These are phyloP conservation scores for Dioctria linearis DNA, from an alignment of 2,888 invertebrate species.

Conservation along the genomic window DNA sequence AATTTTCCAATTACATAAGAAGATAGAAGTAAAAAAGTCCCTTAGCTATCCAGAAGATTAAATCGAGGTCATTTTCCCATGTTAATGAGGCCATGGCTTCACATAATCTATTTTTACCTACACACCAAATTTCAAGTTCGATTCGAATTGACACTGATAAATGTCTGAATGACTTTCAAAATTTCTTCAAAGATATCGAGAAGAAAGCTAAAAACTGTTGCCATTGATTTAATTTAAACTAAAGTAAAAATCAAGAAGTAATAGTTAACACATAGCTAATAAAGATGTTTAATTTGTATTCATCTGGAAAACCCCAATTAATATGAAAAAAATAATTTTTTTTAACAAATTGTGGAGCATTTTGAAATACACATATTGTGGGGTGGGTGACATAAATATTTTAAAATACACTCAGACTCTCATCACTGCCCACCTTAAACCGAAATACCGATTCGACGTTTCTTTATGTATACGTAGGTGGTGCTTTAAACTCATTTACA, in stretches of 20 bases:
- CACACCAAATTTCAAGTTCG: background rate
- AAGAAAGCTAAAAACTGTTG: too few relatives aligned
- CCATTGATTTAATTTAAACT: background rate
- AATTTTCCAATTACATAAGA: too few relatives aligned
- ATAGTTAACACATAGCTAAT: too few relatives aligned
- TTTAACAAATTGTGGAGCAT: background rate
- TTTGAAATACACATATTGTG: background rate
- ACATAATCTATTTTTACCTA: background rate
- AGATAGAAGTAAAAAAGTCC: too few relatives aligned
- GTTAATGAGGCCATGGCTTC: slow-evolving; percentile 4
- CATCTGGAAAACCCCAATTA: background rate
- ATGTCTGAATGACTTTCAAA: background rate
- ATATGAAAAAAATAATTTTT: background rate
- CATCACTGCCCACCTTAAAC: slow-evolving; percentile 18
- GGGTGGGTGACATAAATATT: background rate
- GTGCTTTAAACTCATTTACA: slow-evolving; percentile 23
- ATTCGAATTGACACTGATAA: background rate
- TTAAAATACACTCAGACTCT: slow-evolving; percentile 21
- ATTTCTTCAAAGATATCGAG: background rate
- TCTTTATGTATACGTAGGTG: slow-evolving; percentile 3
- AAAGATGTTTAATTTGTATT: background rate
- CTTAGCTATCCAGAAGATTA: too few relatives aligned
- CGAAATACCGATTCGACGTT: background rate
- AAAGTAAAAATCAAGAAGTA: too few relatives aligned
- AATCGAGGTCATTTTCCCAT: background rate